Evolutionary conservation across 2,113 vertebrate genomes (phyloP).

Genomic region (Nothocercus nigrocapillus): DNA sequence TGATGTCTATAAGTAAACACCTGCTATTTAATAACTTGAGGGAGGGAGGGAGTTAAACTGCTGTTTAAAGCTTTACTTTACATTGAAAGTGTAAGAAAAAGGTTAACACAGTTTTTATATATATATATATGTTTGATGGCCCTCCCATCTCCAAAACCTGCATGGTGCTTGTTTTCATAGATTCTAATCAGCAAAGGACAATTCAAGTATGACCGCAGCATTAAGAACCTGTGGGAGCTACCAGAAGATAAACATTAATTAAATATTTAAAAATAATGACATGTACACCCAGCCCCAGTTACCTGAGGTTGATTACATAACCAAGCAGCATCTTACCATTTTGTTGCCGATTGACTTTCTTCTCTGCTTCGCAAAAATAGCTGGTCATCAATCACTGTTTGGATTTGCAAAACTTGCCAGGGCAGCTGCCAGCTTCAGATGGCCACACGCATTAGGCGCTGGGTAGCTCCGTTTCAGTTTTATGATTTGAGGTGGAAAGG

Average conservation of each 20-base stretch:
- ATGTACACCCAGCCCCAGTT: neutral
- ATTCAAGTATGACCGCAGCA: neutral
- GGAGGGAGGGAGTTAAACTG: neutral
- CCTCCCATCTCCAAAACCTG: neutral
- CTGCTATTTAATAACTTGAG: neutral
- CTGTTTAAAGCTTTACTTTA: no score
- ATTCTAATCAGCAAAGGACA: neutral
- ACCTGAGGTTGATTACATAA: neutral
- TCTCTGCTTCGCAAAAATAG: neutral
- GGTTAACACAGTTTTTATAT: neutral
- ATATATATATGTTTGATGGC: neutral
- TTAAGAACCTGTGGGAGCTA: neutral
- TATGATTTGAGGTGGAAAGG: neutral
- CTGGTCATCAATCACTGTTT: neutral
- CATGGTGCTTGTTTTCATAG: neutral
- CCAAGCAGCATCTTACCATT: neutral
- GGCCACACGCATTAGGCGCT: neutral
- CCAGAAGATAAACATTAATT: neutral
- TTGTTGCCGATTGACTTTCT: neutral
- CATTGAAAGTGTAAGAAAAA: neutral
- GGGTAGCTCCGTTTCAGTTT: neutral
- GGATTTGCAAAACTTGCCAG: neutral
- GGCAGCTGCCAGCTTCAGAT: neutral
- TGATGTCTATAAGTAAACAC: neutral
- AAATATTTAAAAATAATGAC: conserved; percentile 27